A percentile compares a stretch with the other conserved stretches of the same genome.
Evolutionary conservation across 2,113 vertebrate species (phyloP).

Genomic region (Brachypteracias leptosomus): DNA sequence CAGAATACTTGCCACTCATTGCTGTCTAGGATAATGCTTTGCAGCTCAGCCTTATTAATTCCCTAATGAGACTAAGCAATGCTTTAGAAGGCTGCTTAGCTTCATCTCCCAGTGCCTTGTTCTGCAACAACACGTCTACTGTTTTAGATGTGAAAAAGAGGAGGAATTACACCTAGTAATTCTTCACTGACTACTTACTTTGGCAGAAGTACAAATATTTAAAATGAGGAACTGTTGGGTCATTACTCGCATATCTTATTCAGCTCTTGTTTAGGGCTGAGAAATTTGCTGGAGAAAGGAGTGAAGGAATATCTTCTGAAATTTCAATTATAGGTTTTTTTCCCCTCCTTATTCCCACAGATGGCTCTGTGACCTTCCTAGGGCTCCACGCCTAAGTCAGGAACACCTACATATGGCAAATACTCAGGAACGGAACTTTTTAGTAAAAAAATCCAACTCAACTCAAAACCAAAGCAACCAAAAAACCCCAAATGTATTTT

Average conservation of each 20-base stretch:
- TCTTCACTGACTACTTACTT: background rate
- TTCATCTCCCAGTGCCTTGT: background rate
- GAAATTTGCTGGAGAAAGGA: background rate
- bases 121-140: background rate
- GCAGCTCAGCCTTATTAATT: background rate
- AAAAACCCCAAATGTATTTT: background rate
- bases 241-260: background rate
- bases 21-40: background rate
- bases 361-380: background rate
- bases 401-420: background rate
- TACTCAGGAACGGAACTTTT: background rate
- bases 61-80: background rate
- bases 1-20: background rate
- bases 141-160: background rate
- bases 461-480: background rate
- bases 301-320: background rate
- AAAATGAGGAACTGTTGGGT: background rate
- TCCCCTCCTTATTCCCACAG: background rate
- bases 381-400: background rate
- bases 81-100: background rate
- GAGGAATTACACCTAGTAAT: background rate
- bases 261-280: background rate
- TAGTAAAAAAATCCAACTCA: background rate
- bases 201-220: background rate
- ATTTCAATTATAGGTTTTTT: background rate